A percentile compares a stretch with the other conserved stretches of the same genome.
phyloP scores from a whole-genome alignment of 2,888 invertebrate genomes.

The Oeneis ivallda region DNA sequence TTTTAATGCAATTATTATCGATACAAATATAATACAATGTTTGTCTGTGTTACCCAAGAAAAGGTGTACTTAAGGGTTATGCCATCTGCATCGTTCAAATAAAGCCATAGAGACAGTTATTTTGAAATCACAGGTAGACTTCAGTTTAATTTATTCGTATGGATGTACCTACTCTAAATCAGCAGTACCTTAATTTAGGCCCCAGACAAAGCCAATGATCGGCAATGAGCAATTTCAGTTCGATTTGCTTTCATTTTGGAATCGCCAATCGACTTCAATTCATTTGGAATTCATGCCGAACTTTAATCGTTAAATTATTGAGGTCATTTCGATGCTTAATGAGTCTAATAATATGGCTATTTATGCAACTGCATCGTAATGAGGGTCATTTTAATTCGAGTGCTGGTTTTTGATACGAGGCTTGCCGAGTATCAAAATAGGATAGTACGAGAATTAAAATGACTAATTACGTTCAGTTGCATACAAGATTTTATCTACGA shows the following conservation, averaged over 20 bases:
- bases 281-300: not conserved
- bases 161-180: no score
- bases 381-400: no score
- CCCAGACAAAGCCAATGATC: not conserved
- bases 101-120: not conserved
- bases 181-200: not conserved
- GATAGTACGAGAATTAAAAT: no score
- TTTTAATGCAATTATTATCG: no score
- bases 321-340: not conserved
- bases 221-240: not conserved
- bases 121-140: not conserved
- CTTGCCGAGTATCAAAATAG: no score
- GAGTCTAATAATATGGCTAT: not conserved
- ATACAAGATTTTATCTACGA: no score
- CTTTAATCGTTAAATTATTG: conserved; percentile 12
- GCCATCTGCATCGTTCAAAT: no score
- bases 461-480: no score
- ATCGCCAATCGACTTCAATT: not conserved
- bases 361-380: not conserved
- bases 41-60: no score
- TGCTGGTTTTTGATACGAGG: no score
- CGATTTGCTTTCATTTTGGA: not conserved
- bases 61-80: no score
- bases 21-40: no score
- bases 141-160: not conserved